Conservation (phyloP, 2,888 invertebrate genomes). For the Prenolepis imparis region DNA sequence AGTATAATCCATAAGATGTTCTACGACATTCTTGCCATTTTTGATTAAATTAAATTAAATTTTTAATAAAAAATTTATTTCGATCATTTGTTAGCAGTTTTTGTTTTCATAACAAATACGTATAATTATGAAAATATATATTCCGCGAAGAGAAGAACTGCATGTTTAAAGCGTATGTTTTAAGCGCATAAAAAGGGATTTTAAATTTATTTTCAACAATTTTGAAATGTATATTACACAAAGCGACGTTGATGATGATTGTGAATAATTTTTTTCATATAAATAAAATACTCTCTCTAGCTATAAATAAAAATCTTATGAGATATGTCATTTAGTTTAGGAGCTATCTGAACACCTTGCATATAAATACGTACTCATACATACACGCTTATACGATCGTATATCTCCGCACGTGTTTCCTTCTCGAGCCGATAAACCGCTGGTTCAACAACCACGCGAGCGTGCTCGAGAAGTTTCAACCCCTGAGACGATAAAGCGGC, state of each 20-base stretch:
- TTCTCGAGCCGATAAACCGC: conserved; percentile 66
- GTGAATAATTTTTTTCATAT: not conserved
- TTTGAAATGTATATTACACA: not conserved
- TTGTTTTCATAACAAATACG: not conserved
- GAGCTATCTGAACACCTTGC: not conserved
- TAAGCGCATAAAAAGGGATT: not conserved
- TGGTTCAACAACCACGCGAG: conserved; percentile 72
- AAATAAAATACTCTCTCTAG: not conserved
- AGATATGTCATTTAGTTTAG: not conserved
- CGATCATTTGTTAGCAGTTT: not conserved
- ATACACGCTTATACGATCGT: conserved; percentile 11
- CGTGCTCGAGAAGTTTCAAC: conserved; percentile 68
- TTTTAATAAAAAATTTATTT: conserved; percentile 6
- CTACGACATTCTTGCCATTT: not conserved
- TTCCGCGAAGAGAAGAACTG: too few relatives aligned
- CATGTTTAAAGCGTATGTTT: not conserved
- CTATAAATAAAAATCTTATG: not conserved
- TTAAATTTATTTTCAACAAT: not conserved
- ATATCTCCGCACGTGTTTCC: conserved; percentile 51
- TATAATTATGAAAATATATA: not conserved
- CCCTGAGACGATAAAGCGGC: conserved; percentile 69
- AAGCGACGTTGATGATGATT: not conserved
- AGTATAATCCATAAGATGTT: not conserved
- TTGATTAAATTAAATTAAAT: too few relatives aligned
- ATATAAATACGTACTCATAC: not conserved